These are phyloP conservation scores for Gambusia holbrooki DNA, from an alignment of 2,113 vertebrate species.

Conservation along the genomic window DNA sequence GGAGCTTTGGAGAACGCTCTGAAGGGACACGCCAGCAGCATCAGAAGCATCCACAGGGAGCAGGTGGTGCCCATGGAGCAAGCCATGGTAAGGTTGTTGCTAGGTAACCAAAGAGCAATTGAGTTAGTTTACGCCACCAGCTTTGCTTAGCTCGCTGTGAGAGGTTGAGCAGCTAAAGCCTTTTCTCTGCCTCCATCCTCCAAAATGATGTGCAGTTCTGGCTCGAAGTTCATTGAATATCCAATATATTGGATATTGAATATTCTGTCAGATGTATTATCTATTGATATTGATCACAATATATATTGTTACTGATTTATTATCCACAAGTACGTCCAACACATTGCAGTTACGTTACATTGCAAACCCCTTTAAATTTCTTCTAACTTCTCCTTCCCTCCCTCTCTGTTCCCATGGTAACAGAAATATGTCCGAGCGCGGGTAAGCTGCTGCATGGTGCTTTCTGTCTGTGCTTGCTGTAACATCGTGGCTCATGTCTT, in stretches of 20 bases:
- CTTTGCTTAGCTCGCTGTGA: no score
- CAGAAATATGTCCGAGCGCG: constrained; percentile 88
- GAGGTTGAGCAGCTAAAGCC: no score
- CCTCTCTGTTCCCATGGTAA: constrained; percentile 70
- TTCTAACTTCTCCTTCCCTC: not conserved
- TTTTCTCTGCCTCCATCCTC: no score
- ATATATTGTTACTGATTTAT: no score
- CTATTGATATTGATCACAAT: no score
- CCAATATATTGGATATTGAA: no score
- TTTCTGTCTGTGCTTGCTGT: constrained; percentile 26
- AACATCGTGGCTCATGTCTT: constrained; percentile 17
- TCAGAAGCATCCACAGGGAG: constrained; percentile 84
- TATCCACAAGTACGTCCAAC: not conserved
- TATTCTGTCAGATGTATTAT: no score
- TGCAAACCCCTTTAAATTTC: not conserved
- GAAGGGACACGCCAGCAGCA: constrained; percentile 83
- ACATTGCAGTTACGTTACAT: not conserved
- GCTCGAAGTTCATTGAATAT: no score
- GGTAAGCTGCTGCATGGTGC: constrained; percentile 75
- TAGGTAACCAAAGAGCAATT: no score
- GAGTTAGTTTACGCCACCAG: no score
- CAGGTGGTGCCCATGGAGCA: constrained; percentile 87
- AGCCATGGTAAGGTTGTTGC: constrained; percentile 84
- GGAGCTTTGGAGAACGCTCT: constrained; percentile 88
- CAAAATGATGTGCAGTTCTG: no score